phyloP scores from a whole-genome alignment of 2,888 invertebrate species.

The Rhodophaea formosa region DNA sequence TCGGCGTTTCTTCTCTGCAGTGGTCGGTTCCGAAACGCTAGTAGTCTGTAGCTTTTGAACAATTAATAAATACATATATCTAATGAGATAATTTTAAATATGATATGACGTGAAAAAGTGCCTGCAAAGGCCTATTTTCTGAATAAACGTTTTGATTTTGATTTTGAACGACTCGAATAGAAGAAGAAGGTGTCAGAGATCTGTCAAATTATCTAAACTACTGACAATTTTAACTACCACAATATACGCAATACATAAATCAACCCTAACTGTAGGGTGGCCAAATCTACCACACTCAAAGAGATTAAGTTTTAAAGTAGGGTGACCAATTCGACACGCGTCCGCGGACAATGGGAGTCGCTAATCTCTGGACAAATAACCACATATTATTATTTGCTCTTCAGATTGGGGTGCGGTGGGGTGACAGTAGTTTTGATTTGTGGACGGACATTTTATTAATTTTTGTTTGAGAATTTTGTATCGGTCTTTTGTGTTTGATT shows the following conservation, averaged over 20 bases:
- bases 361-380: conserved; percentile 51
- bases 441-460: background rate
- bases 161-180: no score
- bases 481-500: no score
- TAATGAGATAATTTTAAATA: no score
- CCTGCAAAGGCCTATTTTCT: no score
- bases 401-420: conserved; percentile 20
- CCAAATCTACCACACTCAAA: conserved; percentile 20
- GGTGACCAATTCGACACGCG: conserved; percentile 28
- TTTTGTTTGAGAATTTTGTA: no score
- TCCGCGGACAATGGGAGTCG: conserved; percentile 25
- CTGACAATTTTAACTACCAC: conserved; percentile 9
- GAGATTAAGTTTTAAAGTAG: conserved; percentile 25
- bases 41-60: no score
- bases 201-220: conserved; percentile 8
- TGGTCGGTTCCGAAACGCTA: no score
- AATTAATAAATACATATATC: no score
- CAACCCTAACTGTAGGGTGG: conserved; percentile 17
- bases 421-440: conserved; percentile 18
- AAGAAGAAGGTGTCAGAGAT: no score
- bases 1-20: no score
- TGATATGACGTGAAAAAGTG: no score
- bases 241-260: conserved; percentile 7
- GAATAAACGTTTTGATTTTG: no score
- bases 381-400: conserved; percentile 38